Evolutionary conservation across 1,140 invertebrate species (phyloP).

Genomic region (Pachypsylla venusta): DNA sequence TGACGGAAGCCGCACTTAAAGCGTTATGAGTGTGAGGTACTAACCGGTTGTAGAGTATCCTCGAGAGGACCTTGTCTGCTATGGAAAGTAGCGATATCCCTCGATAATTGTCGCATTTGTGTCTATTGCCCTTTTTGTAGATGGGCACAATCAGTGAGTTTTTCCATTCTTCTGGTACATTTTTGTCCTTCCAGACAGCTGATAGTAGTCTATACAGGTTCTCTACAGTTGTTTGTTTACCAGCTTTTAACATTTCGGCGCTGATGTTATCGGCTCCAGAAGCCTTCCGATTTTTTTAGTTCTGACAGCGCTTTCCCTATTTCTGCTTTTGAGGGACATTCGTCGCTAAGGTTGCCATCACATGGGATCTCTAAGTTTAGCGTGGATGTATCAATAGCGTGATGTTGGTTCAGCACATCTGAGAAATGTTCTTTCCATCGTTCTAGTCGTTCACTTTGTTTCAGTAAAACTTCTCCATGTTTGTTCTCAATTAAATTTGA

Average conservation of each 20-base stretch:
- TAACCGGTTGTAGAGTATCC: no score
- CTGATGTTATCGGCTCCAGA: neutral
- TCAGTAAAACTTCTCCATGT: neutral
- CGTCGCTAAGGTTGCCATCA: neutral
- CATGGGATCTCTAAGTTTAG: neutral
- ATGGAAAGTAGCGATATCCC: no score
- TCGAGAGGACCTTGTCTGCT: no score
- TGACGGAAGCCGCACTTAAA: no score
- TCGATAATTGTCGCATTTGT: no score
- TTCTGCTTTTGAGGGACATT: neutral
- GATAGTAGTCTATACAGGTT: neutral
- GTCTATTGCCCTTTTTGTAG: no score
- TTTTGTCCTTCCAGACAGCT: neutral
- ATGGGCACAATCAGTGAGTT: neutral
- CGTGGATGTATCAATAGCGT: neutral
- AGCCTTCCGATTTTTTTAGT: neutral
- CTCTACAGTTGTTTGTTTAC: neutral
- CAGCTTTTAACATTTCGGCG: neutral
- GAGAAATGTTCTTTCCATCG: neutral
- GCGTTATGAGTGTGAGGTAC: no score
- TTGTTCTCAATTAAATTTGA: neutral
- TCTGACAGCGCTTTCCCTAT: neutral
- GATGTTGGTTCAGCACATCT: neutral
- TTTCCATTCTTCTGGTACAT: neutral
- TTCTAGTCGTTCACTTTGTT: neutral